Conservation (phyloP, 1,140 invertebrate genomes). For the Zaprionus gabonicus region DNA sequence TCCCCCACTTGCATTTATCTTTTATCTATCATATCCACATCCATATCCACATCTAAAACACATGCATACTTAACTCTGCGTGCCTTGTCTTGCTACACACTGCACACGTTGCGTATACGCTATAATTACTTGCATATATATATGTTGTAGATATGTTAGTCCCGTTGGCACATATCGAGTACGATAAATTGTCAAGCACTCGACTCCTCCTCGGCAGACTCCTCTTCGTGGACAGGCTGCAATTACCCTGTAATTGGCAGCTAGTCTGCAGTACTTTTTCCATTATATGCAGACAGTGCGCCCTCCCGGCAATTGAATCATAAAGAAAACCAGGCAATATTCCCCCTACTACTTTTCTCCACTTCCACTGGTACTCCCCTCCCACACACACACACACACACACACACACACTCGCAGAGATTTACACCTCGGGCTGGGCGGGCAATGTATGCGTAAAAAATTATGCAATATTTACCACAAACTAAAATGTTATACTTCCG, state of each 20-base stretch:
- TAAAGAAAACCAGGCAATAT: constrained; percentile 4
- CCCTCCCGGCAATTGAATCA: background rate
- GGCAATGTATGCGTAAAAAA: constrained; percentile 41
- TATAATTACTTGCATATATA: background rate
- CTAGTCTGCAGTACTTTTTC: constrained; percentile 7
- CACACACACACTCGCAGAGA: background rate
- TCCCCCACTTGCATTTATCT: background rate
- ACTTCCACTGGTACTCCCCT: background rate
- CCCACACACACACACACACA: background rate
- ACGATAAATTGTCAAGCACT: constrained; percentile 4
- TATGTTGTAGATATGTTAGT: background rate
- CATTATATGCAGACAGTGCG: background rate
- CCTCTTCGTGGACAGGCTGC: background rate
- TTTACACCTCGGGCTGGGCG: background rate
- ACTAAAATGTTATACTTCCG: constrained; percentile 76
- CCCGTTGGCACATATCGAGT: background rate
- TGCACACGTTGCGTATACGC: constrained; percentile 5
- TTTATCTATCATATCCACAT: background rate
- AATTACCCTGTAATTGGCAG: constrained; percentile 11
- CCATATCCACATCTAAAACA: background rate
- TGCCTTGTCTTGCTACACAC: background rate
- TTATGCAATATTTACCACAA: constrained; percentile 75
- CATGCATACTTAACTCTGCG: background rate
- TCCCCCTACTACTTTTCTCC: background rate
- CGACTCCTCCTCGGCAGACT: background rate